These are phyloP conservation scores for Malurus cyaneus DNA, from an alignment of 2,113 vertebrate genomes.

Conservation along the genomic window DNA sequence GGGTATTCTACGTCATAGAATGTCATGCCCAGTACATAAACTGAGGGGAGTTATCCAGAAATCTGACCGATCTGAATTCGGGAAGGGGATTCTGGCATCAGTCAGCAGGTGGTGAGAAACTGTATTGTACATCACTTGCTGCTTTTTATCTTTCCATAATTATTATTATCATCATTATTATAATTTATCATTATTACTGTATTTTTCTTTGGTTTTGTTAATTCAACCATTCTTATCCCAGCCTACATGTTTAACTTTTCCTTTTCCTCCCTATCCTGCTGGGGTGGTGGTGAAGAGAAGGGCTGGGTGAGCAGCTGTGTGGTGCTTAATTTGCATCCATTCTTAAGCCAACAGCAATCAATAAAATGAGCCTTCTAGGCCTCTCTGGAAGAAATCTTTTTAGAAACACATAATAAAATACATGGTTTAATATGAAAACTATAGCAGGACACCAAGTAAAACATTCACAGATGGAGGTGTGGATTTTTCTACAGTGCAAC, in stretches of 20 bases:
- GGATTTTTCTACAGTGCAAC: background rate
- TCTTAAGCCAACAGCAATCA: background rate
- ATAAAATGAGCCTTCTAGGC: background rate
- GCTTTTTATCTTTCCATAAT: background rate
- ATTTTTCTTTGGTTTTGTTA: background rate
- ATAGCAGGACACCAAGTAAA: background rate
- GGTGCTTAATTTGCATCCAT: background rate
- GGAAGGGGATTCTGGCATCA: background rate
- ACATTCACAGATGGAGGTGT: background rate
- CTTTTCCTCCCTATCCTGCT: background rate
- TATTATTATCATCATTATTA: background rate
- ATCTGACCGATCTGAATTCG: accelerated
- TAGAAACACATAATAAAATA: background rate
- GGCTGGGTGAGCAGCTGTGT: accelerated
- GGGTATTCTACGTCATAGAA: background rate
- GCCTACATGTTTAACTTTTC: background rate
- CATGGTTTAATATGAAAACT: background rate
- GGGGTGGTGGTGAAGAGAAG: background rate
- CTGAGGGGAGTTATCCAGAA: background rate
- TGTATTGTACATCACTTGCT: background rate
- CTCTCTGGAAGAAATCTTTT: background rate
- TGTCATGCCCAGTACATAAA: accelerated
- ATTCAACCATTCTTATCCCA: background rate
- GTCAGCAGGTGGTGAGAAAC: background rate
- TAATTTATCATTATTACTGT: background rate